Evolutionary conservation across 1,140 invertebrate genomes (phyloP).

Genomic region (Bombus vancouverensis): DNA sequence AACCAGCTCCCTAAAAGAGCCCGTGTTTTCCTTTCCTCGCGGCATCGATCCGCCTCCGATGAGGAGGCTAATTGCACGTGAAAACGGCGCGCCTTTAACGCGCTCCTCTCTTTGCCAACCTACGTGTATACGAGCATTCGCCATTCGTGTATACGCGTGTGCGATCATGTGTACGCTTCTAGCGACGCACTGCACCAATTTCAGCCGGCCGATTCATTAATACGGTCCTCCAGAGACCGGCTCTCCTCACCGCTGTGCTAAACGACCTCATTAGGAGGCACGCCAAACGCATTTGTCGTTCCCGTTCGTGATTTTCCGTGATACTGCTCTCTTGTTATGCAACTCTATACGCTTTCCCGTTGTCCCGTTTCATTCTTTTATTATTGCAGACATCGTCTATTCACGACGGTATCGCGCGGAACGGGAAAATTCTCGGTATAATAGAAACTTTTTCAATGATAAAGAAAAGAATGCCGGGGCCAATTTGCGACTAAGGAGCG

Average conservation of each 20-base stretch:
- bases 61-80: conserved; percentile 65
- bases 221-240: conserved; percentile 51
- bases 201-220: conserved; percentile 69
- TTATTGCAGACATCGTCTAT: conserved; percentile 56
- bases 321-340: conserved; percentile 64
- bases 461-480: conserved; percentile 51
- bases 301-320: conserved; percentile 63
- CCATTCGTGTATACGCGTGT: neutral
- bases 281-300: conserved; percentile 68
- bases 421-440: conserved; percentile 52
- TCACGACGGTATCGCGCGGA: conserved; percentile 48
- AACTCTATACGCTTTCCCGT: conserved; percentile 54
- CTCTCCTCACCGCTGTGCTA: conserved; percentile 39
- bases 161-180: conserved; percentile 48
- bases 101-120: conserved; percentile 67
- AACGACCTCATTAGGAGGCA: conserved; percentile 71
- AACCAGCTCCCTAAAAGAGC: neutral
- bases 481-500: conserved; percentile 49
- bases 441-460: conserved; percentile 53
- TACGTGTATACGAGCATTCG: neutral
- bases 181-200: conserved; percentile 70
- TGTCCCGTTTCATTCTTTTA: conserved; percentile 58
- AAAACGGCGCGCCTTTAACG: conserved; percentile 70
- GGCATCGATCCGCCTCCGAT: conserved; percentile 63
- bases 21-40: conserved; percentile 31